Conservation (phyloP, 2,888 invertebrate species). For the Mythimna pallens region DNA sequence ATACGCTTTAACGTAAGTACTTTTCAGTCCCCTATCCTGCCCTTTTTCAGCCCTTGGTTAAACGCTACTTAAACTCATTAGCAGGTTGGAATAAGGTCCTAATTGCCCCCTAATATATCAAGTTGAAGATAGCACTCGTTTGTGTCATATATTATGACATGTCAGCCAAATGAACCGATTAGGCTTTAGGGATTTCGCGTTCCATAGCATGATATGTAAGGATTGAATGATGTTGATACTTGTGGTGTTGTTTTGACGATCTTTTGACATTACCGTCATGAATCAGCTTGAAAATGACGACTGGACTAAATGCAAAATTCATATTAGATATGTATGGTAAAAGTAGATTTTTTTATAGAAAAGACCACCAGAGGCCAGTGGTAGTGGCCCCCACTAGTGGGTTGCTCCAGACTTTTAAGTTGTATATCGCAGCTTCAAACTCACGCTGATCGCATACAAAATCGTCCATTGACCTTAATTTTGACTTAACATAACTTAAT, state of each 20-base stretch:
- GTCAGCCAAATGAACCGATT: slow-evolving; percentile 86
- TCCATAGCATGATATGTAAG: slow-evolving; percentile 59
- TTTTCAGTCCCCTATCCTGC: slow-evolving; percentile 2
- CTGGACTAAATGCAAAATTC: too few species aligned
- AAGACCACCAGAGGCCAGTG: too few species aligned
- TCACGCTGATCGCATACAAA: too few species aligned
- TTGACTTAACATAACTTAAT: too few species aligned
- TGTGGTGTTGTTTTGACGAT: slow-evolving; percentile 17
- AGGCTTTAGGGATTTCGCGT: slow-evolving; percentile 79
- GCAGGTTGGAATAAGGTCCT: slow-evolving; percentile 29
- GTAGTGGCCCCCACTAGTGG: too few species aligned
- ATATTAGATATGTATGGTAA: too few species aligned
- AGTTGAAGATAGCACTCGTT: slow-evolving; percentile 72
- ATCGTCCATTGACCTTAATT: too few species aligned
- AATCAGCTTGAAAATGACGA: too few species aligned
- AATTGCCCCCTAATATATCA: slow-evolving; percentile 60
- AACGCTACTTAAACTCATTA: slow-evolving; percentile 59
- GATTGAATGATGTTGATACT: slow-evolving; percentile 71
- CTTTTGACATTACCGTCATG: too few species aligned
- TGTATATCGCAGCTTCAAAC: too few species aligned
- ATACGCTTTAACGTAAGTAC: background rate
- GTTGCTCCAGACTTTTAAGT: too few species aligned
- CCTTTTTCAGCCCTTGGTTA: slow-evolving; percentile 24
- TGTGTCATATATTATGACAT: slow-evolving; percentile 82
- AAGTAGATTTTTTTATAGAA: too few species aligned